Conservation (phyloP, 2,113 vertebrate species). For the Anthoscopus minutus region DNA sequence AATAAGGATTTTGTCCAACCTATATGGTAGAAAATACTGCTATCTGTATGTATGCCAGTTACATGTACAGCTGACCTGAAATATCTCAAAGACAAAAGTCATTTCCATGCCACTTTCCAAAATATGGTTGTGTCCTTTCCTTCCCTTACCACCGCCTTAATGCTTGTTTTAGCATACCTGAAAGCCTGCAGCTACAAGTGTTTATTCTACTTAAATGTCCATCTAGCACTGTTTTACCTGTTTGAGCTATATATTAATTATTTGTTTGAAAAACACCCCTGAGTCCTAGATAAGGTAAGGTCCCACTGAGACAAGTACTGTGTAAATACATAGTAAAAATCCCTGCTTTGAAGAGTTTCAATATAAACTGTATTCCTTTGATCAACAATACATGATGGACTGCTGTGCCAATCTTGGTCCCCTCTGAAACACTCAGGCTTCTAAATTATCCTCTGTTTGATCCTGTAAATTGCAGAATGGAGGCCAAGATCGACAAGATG, state of each 20-base stretch:
- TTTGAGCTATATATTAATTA: background rate
- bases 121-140: background rate
- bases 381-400: background rate
- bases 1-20: background rate
- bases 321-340: background rate
- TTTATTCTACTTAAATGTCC: background rate
- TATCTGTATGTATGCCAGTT: background rate
- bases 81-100: background rate
- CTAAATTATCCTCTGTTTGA: background rate
- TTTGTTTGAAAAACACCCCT: background rate
- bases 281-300: background rate
- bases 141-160: background rate
- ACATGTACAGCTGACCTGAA: background rate
- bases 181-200: background rate
- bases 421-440: background rate
- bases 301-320: background rate
- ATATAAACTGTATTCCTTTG: background rate
- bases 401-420: background rate
- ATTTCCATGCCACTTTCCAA: background rate
- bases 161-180: background rate
- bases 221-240: background rate
- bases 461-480: background rate
- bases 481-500: background rate
- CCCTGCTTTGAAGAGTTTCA: background rate
- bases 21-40: background rate